phyloP scores from a whole-genome alignment of 2,888 invertebrate species.

The Sipha maydis region DNA sequence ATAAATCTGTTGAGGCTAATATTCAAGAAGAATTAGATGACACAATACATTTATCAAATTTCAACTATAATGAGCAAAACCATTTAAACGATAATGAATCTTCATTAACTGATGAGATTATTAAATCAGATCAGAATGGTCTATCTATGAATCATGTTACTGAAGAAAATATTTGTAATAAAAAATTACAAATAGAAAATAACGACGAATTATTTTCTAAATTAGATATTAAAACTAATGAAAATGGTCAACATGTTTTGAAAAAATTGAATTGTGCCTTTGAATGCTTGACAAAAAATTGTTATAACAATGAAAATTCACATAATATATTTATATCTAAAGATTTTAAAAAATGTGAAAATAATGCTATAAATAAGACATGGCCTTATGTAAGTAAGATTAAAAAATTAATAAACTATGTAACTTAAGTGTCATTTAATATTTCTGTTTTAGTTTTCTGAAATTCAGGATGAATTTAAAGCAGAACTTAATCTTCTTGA shows the following conservation, averaged over 20 bases:
- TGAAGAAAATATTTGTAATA: slow-evolving; percentile 3
- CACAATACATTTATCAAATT: not conserved
- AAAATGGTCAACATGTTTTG: slow-evolving; percentile 19
- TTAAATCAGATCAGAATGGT: not conserved
- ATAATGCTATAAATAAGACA: not conserved
- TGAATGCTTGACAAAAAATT: slow-evolving; percentile 11
- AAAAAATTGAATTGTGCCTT: not conserved
- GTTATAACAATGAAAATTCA: not conserved
- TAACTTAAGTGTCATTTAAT: not conserved
- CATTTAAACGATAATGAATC: slow-evolving; percentile 3
- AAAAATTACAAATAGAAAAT: slow-evolving; percentile 1
- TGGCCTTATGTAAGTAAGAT: not conserved
- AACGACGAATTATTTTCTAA: slow-evolving; percentile 5
- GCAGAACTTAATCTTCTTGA: slow-evolving; percentile 43
- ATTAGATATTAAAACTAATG: not conserved
- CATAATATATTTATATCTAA: not conserved
- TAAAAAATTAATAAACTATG: not conserved
- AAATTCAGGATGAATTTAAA: slow-evolving; percentile 50
- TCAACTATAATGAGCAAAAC: not conserved
- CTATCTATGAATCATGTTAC: not conserved
- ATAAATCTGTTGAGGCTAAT: not conserved
- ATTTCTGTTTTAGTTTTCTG: slow-evolving; percentile 21
- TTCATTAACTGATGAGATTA: not conserved
- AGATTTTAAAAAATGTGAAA: slow-evolving; percentile 13
- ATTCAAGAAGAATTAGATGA: not conserved